Evolutionary conservation across 2,113 vertebrate genomes (phyloP).

Genomic region (Dasyornis broadbenti): DNA sequence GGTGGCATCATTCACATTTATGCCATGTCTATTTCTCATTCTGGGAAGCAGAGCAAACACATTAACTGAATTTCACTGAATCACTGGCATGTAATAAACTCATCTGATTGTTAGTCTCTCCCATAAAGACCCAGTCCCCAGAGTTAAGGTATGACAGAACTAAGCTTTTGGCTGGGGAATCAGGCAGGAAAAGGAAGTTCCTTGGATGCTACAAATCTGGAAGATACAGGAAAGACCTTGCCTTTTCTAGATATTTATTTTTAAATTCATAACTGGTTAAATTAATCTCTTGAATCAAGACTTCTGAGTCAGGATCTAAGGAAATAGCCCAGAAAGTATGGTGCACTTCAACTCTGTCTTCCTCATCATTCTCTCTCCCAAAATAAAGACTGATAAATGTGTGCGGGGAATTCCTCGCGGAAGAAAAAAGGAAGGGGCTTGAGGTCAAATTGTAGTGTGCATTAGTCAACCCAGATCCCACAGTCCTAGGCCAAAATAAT

Average conservation of each 20-base stretch:
- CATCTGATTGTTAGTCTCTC: neutral
- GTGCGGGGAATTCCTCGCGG: neutral
- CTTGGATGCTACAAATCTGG: neutral
- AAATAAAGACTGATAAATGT: neutral
- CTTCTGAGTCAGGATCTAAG: neutral
- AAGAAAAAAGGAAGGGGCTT: neutral
- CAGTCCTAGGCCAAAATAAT: neutral
- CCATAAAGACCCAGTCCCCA: neutral
- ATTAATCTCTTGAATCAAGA: neutral
- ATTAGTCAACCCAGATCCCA: neutral
- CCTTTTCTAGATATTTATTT: neutral
- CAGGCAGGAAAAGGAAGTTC: neutral
- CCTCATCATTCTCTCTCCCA: neutral
- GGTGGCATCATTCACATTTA: neutral
- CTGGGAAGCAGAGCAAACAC: neutral
- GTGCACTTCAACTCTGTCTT: neutral
- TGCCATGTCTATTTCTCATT: neutral
- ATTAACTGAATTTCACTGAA: slow-evolving; percentile 30
- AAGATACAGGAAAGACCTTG: neutral
- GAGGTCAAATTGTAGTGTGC: neutral
- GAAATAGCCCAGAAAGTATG: neutral
- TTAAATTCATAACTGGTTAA: neutral
- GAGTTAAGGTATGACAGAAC: neutral
- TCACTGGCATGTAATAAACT: neutral
- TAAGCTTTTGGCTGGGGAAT: neutral